phyloP scores from a whole-genome alignment of 2,797 vertebrate genomes.

The Anguilla pacifica region DNA sequence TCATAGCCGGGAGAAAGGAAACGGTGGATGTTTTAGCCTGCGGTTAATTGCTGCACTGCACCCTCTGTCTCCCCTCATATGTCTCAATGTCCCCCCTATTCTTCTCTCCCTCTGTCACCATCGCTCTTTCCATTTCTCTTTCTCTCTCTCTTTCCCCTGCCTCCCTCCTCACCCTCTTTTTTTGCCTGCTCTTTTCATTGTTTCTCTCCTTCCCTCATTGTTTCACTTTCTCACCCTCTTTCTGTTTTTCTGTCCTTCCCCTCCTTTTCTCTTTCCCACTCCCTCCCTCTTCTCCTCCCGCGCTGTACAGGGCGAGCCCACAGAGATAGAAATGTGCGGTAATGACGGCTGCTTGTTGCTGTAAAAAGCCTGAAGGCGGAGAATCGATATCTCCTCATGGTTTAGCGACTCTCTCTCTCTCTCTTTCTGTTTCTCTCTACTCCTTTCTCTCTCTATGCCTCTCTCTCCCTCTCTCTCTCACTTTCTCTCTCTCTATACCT shows the following conservation, averaged over 20 bases:
- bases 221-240: not conserved
- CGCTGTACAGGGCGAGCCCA: not conserved
- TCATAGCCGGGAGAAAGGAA: conserved; percentile 8
- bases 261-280: not conserved
- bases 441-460: not conserved
- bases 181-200: not conserved
- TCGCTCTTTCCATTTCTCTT: not conserved
- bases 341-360: conserved; percentile 66
- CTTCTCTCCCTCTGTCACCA: not conserved
- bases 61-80: not conserved
- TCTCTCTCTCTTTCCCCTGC: not conserved
- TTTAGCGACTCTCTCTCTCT: conserved; percentile 56
- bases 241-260: not conserved
- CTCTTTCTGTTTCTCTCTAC: not conserved
- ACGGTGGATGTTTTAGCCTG: conserved; percentile 13
- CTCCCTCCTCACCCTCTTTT: not conserved
- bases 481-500: no score
- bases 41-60: not conserved
- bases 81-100: not conserved
- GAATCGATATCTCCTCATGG: conserved; percentile 71
- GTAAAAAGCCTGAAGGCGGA: conserved; percentile 70
- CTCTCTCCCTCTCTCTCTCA: no score
- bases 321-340: conserved; percentile 41
- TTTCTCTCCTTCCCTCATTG: not conserved
- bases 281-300: not conserved